These are phyloP conservation scores for Halictus ligatus DNA, from an alignment of 2,888 invertebrate species.

Conservation along the genomic window DNA sequence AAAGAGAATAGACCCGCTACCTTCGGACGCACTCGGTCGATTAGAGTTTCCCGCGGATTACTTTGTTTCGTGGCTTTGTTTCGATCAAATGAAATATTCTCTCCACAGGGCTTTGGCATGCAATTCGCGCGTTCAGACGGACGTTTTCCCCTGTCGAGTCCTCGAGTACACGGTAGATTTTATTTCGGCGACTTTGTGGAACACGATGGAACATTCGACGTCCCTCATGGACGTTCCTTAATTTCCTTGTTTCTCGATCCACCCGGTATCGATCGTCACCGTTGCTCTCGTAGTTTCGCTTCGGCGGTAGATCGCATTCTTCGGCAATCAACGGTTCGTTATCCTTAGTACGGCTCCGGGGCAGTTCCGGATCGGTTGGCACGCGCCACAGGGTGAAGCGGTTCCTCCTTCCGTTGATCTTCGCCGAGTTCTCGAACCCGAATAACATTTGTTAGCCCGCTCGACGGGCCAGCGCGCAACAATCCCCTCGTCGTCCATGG, in stretches of 20 bases:
- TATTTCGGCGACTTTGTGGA: background rate
- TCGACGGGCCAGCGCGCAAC: background rate
- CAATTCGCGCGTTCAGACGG: constrained; percentile 21
- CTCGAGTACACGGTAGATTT: background rate
- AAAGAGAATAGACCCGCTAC: background rate
- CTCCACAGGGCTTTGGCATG: constrained; percentile 40
- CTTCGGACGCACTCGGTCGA: background rate
- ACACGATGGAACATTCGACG: constrained; percentile 14
- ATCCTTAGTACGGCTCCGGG: background rate
- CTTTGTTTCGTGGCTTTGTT: background rate
- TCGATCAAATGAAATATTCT: constrained; percentile 2
- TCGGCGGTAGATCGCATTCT: background rate
- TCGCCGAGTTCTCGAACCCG: too few relatives aligned
- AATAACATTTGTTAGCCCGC: background rate
- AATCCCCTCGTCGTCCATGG: background rate
- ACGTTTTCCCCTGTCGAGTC: constrained; percentile 13
- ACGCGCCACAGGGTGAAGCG: too few relatives aligned
- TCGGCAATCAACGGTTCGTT: background rate
- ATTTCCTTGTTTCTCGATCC: background rate
- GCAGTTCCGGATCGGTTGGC: background rate
- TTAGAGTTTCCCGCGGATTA: background rate
- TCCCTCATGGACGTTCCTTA: background rate
- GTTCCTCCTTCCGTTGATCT: too few relatives aligned
- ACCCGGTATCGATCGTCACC: background rate
- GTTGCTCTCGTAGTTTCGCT: background rate